Conservation (phyloP, 2,888 invertebrate species). For the Chrysodeixis includens region DNA sequence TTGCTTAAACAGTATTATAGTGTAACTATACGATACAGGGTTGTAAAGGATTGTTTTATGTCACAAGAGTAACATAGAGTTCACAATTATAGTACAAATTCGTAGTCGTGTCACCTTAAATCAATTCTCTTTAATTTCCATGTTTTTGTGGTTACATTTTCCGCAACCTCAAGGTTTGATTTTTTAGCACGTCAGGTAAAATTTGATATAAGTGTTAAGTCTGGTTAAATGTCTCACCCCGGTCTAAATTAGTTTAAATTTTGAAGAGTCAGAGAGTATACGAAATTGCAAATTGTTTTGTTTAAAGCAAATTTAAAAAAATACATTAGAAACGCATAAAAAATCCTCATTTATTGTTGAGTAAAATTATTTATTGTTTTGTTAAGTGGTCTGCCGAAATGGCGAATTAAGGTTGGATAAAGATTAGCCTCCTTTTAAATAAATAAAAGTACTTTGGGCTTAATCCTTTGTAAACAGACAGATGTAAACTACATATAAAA, state of each 20-base stretch:
- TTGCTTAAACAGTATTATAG: too few relatives aligned
- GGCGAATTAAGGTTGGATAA: too few relatives aligned
- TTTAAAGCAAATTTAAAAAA: too few relatives aligned
- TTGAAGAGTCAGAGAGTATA: background rate
- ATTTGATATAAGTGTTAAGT: slow-evolving; percentile 25
- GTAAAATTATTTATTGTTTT: too few relatives aligned
- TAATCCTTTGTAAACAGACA: slow-evolving; percentile 16
- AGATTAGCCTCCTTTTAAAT: background rate
- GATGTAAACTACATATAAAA: background rate
- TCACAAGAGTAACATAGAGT: background rate
- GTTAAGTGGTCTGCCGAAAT: too few relatives aligned
- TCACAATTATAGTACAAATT: background rate
- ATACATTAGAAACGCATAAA: too few relatives aligned
- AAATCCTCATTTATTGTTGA: too few relatives aligned
- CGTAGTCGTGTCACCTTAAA: background rate
- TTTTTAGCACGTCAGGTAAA: slow-evolving; percentile 34
- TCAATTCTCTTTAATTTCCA: background rate
- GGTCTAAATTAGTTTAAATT: slow-evolving; percentile 17
- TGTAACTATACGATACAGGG: too few relatives aligned
- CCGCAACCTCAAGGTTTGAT: slow-evolving; percentile 33
- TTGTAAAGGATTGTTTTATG: too few relatives aligned
- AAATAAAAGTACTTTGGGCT: background rate
- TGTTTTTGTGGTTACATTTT: slow-evolving; percentile 25
- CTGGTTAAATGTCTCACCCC: slow-evolving; percentile 21
- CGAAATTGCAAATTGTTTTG: background rate